Evolutionary conservation across 2,797 vertebrate species (phyloP), one percentile per base, ranked within the genome.

Genomic region (Danio choprae): DNA sequence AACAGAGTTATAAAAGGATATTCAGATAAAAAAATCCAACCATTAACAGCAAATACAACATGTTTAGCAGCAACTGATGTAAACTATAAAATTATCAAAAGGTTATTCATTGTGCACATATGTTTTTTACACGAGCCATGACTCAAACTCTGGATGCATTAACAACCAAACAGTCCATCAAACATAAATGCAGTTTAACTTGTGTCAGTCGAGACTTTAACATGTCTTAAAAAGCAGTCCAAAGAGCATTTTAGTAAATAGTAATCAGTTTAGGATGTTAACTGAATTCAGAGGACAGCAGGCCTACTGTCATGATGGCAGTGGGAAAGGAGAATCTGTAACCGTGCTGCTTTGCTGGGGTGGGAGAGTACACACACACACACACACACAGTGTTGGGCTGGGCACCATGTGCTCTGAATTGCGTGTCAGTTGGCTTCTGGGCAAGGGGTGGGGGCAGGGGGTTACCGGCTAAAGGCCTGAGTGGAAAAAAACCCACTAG

Each of bases 381-480:
- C 86, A 90, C 87, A 75, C 89, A 85, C 88, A 89, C 89, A 90
- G 89, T 89, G 87, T 58, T 85, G 86, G 85, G 80, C 87, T 87
- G 87, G 85, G 82, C 87, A 86, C 87, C 83, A 79, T 87, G 85
- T 86, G 84, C 86, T 74, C 85, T 91, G 86, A 76, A 85, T 90
- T 89, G 88, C 86, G 82, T 90, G 90, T 89, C 87, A 87, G 89
- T 89, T 75, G 91, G 91, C 91, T 94, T 87, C 0, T 55, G 81
- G 83, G 74, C 88, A 87, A 85, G 86, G 69, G 77, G 80, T 43
- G 18, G 36, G 87, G 87, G 82, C 20, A 55, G 67, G 64, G 59
- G 74, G 59, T 64, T 79, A 71, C 65, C 15, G 0, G 72, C 73
- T 74, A 64, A 74, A 85, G 73, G 87, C 87, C 73, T 85, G 83